Base-by-base conservation (phyloP, 1,140 invertebrate species). In the Stenopsyche tienmushanensis region DNA sequence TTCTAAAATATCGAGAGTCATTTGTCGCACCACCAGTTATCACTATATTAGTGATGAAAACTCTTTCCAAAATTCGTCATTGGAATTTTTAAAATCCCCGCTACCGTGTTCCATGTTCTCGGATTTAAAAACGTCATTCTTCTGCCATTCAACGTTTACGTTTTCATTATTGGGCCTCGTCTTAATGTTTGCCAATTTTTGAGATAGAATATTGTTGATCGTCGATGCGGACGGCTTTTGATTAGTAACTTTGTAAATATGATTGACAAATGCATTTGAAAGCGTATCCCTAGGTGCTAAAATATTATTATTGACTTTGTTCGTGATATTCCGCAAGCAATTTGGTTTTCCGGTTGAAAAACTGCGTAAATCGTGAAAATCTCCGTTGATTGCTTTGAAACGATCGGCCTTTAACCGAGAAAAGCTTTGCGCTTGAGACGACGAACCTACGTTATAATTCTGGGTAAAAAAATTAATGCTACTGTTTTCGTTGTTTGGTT, bases 231-330 rank as follows among this genome's bases (percentile, higher is more conserved):
- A 79, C n/a, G 78, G 77, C 62, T 80, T 80, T 63, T 81, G 80
- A 76, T 80, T 80, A 60, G 80, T 81, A 23, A 80, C 78, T 77
- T 80, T 81, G 58, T 80, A 80, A 45, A 81, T 81, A 42, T 81
- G 80, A 69, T 81, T 79, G 0, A 74, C 79, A 63, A 81, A 72
- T 1, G 76, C 78, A 21, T 77, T 78, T 0, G 78, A 77, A 65
- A 81, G 44, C 1, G 79, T 75, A n/a, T 77, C 73, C 70, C 79
- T 77, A 0, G 79, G 80, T 0, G 78, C 80, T 67, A 81, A 76
- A 2, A 77, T 53, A 64, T 71, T 71, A 53, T 54, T 42, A 29
- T 72, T 74, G 15, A 71, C 70, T 39, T 76, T 54, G 25, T 67
- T 70, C 10, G 65, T 70, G 13, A 67, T 70, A 39, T 67, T 67